Evolutionary conservation across 2,888 invertebrate species (phyloP), one percentile per base, ranked within the genome.

Genomic region (Formica aserva): DNA sequence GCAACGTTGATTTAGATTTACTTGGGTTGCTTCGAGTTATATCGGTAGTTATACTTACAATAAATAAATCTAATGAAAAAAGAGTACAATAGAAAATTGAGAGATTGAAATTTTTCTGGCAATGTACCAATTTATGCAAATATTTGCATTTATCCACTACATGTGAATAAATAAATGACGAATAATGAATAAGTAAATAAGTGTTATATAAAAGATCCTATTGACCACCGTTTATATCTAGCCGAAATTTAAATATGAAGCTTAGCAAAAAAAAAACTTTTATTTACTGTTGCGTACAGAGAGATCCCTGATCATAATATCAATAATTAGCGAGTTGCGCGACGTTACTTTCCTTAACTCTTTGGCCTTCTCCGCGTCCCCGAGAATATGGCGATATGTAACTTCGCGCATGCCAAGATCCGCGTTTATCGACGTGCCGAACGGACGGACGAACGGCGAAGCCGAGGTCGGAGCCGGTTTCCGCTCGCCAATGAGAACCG

Each of bases 401-500:
- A 38, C 41, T 77, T 77, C 55, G 77, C 55, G 35, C 29, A 26
- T 15, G 57, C n/a, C n/a, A 32, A 45, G 57, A 55, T 71, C 29
- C 52, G 76, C 71, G 29, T 71, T 82, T 32, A 55, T 52, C 62
- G 81, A 48, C 22, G 45, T 32, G 57, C n/a, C 55, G 66, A 26
- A 22, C 80, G 62, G n/a, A 41, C 41, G 66, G n/a, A 29, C 60
- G 62, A 29, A 52, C 80, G 62, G 13, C 52, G 26, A n/a, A 15
- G 69, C 32, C 52, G 35, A 48, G 45, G 13, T 62, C 80, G 48
- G 77, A 77, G 77, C 76, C 76, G 81, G 81, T 84, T 76, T 84
- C 63, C 71, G 78, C 78, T 80, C 38, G 32, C 41, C 55, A 77
- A 55, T 52, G 63, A 83, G 88, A 81, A 75, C 81, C 90, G 83